Percentiles rank a stretch among this genome's conserved stretches.
These are phyloP conservation scores for Psilopsiagon aurifrons DNA, from an alignment of 2,113 vertebrate species.

Conservation along the genomic window DNA sequence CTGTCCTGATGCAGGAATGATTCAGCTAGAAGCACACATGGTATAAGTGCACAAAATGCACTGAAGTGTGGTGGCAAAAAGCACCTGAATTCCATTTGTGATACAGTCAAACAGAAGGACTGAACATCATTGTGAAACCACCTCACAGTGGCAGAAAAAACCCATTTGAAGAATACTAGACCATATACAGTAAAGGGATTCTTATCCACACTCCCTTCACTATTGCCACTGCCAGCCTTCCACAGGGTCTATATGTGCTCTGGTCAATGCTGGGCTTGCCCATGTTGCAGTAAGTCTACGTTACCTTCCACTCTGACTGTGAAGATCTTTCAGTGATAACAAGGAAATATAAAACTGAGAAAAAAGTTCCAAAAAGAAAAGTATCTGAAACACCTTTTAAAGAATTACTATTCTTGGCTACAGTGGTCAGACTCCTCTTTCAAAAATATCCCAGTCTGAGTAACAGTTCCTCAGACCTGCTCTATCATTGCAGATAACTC, in stretches of 20 bases:
- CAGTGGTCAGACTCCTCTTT: not conserved
- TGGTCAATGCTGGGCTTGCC: not conserved
- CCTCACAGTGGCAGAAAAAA: not conserved
- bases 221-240: not conserved
- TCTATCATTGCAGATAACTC: conserved; percentile 41
- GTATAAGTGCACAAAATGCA: not conserved
- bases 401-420: not conserved
- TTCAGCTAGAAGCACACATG: not conserved
- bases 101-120: not conserved
- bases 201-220: not conserved
- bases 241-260: not conserved
- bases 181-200: not conserved
- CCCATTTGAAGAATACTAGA: not conserved
- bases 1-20: not conserved
- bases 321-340: not conserved
- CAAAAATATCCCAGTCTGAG: not conserved
- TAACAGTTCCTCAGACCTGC: not conserved
- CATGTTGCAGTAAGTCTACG: rapidly evolving
- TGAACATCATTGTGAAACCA: not conserved
- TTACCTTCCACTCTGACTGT: not conserved
- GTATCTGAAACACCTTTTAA: not conserved
- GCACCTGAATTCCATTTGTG: not conserved
- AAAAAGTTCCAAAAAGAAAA: not conserved
- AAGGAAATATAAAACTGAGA: not conserved
- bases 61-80: not conserved